Percentiles rank a stretch among this genome's conserved stretches.
Conservation (phyloP, 2,888 invertebrate genomes). For the Nebria brevicollis region DNA sequence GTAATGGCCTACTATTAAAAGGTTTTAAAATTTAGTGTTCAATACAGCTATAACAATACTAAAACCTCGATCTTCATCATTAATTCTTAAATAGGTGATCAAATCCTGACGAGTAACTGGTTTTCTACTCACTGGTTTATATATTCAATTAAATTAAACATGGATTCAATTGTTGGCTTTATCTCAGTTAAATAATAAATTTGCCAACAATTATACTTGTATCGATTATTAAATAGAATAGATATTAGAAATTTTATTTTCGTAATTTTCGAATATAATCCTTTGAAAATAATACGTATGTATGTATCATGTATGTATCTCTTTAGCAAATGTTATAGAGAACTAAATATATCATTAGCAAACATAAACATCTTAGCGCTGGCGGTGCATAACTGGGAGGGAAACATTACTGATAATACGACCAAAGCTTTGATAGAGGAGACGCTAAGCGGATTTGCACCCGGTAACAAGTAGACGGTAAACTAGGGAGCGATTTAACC, state of each 20-base stretch:
- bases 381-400: not conserved
- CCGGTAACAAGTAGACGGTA: constrained; percentile 14
- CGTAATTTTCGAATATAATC: too few species aligned
- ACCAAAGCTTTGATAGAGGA: constrained; percentile 39
- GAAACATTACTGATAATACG: constrained; percentile 30
- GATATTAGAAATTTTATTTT: too few species aligned
- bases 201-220: too few species aligned
- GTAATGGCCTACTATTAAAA: constrained; percentile 57
- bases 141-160: not conserved
- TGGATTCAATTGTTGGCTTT: too few species aligned
- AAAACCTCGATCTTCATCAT: constrained; percentile 29
- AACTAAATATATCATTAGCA: constrained; percentile 7
- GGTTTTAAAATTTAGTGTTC: constrained; percentile 42
- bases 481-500: constrained; percentile 40
- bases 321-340: not conserved
- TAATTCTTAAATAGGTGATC: constrained; percentile 27
- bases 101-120: not conserved
- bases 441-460: constrained; percentile 46
- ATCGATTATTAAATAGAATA: too few species aligned
- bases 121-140: not conserved
- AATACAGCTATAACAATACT: constrained; percentile 37
- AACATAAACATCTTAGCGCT: not conserved
- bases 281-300: too few species aligned
- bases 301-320: not conserved
- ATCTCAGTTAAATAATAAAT: too few species aligned